phyloP scores from a whole-genome alignment of 2,888 invertebrate genomes.

The Agrilus mali region DNA sequence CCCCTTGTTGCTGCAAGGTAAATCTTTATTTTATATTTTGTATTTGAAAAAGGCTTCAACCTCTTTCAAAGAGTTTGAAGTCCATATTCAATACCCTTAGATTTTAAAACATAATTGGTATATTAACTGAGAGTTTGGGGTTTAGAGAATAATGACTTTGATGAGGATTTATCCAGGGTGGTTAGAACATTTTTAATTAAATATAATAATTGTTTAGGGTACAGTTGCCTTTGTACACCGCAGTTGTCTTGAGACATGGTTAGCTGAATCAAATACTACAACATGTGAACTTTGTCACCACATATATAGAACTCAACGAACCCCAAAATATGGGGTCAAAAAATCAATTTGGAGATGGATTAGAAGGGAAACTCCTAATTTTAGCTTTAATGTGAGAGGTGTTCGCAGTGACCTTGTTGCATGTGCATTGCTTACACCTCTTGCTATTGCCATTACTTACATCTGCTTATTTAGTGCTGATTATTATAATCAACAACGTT shows the following conservation, averaged over 20 bases:
- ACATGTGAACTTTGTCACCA: constrained; percentile 63
- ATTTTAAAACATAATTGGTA: too few species aligned
- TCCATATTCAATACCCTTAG: too few species aligned
- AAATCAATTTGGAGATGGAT: constrained; percentile 49
- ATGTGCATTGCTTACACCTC: constrained; percentile 42
- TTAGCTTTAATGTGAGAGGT: constrained; percentile 24
- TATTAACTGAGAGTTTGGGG: too few species aligned
- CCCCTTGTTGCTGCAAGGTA: constrained; percentile 40
- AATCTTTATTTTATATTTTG: too few species aligned
- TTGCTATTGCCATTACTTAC: constrained; percentile 40
- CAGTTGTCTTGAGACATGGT: constrained; percentile 62
- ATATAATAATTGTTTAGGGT: constrained; percentile 40
- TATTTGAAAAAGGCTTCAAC: too few species aligned
- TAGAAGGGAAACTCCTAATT: constrained; percentile 22
- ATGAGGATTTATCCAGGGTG: too few species aligned
- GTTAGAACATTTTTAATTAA: constrained; percentile 1
- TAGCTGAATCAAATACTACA: constrained; percentile 58
- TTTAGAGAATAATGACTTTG: too few species aligned
- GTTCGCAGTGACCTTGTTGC: constrained; percentile 41
- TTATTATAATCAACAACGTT: constrained; percentile 36
- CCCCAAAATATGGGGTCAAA: constrained; percentile 44
- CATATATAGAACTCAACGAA: constrained; percentile 49
- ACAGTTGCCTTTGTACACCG: constrained; percentile 62
- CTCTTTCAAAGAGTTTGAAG: too few species aligned
- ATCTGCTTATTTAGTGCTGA: constrained; percentile 38